A percentile compares a stretch with the other conserved stretches of the same genome.
Evolutionary conservation across 2,797 vertebrate species (phyloP).

Genomic region (Lacerta viridis): DNA sequence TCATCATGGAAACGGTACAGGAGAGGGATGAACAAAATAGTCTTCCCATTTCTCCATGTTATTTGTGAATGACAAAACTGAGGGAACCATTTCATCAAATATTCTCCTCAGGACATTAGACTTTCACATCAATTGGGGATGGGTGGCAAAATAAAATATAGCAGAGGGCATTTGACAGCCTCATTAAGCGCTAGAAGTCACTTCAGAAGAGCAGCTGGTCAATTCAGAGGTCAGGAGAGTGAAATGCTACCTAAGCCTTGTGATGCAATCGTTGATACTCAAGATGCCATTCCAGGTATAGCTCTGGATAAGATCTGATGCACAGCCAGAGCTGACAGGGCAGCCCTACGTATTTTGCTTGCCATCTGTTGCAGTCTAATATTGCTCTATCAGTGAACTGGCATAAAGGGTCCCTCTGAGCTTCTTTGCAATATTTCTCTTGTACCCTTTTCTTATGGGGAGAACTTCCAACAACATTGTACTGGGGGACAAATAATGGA

Average conservation of each 20-base stretch:
- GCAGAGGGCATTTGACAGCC: neutral
- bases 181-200: rapidly evolving
- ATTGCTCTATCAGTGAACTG: neutral
- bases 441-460: neutral
- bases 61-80: neutral
- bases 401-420: neutral
- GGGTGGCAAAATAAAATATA: neutral
- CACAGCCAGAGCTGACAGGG: neutral
- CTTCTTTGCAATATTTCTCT: rapidly evolving
- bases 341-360: neutral
- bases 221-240: neutral
- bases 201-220: rapidly evolving
- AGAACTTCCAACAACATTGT: neutral
- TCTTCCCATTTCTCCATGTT: neutral
- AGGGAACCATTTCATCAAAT: neutral
- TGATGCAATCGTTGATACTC: neutral
- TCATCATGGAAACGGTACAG: neutral
- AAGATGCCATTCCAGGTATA: slow-evolving; percentile 44
- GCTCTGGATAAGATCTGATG: slow-evolving; percentile 53
- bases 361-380: slow-evolving; percentile 52
- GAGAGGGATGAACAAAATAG: neutral
- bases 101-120: neutral
- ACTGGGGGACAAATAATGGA: neutral
- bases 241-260: neutral
- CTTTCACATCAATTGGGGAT: neutral